A percentile compares a stretch with the other conserved stretches of the same genome.
These are phyloP conservation scores for Callospermophilus lateralis DNA, from an alignment of 2,113 vertebrate genomes.

Conservation along the genomic window DNA sequence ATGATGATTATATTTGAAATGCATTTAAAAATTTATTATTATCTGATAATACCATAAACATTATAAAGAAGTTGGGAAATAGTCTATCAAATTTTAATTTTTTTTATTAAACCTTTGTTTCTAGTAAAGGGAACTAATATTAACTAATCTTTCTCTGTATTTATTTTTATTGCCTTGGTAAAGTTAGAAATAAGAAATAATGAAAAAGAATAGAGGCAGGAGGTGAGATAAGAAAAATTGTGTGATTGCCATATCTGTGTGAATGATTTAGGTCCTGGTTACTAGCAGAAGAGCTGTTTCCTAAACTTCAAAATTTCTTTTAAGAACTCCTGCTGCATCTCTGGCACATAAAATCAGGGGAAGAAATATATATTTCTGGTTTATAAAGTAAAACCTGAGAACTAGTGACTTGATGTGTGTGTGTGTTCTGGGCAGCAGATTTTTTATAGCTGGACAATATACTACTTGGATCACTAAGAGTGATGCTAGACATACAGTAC, in stretches of 20 bases:
- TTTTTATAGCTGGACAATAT: background rate
- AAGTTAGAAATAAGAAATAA: conserved; percentile 20
- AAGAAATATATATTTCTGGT: background rate
- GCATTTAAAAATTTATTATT: background rate
- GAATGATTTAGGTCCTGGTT: background rate
- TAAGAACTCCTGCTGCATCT: background rate
- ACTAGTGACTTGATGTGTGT: background rate
- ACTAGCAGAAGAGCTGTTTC: background rate
- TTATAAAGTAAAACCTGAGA: conserved; percentile 29
- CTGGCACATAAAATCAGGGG: background rate
- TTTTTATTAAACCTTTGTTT: background rate
- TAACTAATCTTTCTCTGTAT: background rate
- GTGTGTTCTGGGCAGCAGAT: background rate
- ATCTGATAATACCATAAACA: background rate
- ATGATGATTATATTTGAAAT: background rate
- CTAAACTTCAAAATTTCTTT: background rate
- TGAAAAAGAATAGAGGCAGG: background rate
- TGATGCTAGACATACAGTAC: background rate
- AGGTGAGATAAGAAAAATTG: background rate
- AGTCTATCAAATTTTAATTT: background rate
- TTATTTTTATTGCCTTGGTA: conserved; percentile 3
- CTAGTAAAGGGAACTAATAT: background rate
- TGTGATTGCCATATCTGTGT: background rate
- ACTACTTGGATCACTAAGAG: background rate
- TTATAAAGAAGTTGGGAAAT: background rate